These are phyloP conservation scores for Dynastes tityus DNA, from an alignment of 2,888 invertebrate genomes.

Conservation along the genomic window DNA sequence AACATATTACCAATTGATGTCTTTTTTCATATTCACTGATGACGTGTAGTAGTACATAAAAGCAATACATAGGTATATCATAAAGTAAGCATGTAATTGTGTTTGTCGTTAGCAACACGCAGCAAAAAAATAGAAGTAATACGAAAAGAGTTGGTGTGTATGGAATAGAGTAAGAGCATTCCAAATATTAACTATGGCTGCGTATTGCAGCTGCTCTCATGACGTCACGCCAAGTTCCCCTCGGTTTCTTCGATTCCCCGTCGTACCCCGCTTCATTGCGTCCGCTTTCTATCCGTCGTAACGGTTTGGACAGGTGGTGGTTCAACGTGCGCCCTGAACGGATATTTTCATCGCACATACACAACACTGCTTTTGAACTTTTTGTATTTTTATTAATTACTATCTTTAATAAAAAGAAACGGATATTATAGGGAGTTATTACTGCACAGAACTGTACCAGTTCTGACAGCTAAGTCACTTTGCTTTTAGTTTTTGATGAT, in stretches of 20 bases:
- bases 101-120: too few species aligned
- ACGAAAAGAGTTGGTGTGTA: conserved; percentile 13
- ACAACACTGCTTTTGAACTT: conserved; percentile 1
- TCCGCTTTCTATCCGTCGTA: conserved; percentile 53
- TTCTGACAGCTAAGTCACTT: too few species aligned
- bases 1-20: too few species aligned
- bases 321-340: conserved; percentile 47
- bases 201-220: conserved; percentile 54
- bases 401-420: background rate
- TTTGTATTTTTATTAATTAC: background rate
- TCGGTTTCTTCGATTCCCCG: conserved; percentile 10
- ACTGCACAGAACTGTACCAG: background rate
- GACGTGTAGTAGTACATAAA: too few species aligned
- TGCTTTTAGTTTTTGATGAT: too few species aligned
- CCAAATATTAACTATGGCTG: conserved; percentile 20
- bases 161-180: conserved; percentile 15
- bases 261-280: conserved; percentile 37
- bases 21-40: too few species aligned
- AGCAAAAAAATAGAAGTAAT: background rate
- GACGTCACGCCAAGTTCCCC: conserved; percentile 54
- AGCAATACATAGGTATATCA: too few species aligned
- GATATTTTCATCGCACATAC: background rate
- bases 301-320: conserved; percentile 58
- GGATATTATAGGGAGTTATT: background rate
- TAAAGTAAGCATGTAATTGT: too few species aligned